These are phyloP conservation scores for Hedya salicella DNA, from an alignment of 2,888 invertebrate species.

Conservation along the genomic window DNA sequence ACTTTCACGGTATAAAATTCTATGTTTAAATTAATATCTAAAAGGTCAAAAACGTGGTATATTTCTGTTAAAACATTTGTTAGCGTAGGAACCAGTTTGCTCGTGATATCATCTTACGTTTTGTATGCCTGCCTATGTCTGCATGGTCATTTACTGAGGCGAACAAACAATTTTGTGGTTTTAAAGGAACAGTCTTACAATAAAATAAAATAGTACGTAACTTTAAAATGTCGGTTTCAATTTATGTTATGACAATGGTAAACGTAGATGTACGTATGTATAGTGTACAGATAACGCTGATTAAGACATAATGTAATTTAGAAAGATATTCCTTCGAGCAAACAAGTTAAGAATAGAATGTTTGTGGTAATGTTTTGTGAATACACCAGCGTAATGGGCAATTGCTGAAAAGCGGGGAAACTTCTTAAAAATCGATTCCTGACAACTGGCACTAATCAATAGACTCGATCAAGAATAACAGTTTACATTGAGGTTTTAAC, in stretches of 20 bases:
- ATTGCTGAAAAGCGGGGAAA: too few species aligned
- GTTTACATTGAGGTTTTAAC: too few species aligned
- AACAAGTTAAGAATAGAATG: too few species aligned
- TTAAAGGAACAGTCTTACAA: neutral
- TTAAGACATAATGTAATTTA: neutral
- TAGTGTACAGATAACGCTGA: neutral
- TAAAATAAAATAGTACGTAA: neutral
- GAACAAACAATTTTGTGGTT: conserved; percentile 21
- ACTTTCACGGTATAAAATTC: conserved; percentile 20
- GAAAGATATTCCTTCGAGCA: too few species aligned
- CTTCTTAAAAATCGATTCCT: too few species aligned
- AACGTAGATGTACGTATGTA: too few species aligned
- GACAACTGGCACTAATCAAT: too few species aligned
- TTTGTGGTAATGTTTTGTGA: neutral
- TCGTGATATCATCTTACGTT: conserved; percentile 43
- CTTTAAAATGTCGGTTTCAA: neutral
- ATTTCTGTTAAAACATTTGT: conserved; percentile 25
- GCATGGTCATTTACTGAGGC: conserved; percentile 23
- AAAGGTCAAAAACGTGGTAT: conserved; percentile 37
- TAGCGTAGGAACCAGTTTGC: conserved; percentile 33
- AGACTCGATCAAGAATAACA: too few species aligned
- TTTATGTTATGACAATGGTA: neutral
- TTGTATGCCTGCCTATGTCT: conserved; percentile 31
- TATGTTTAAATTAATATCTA: conserved; percentile 22
- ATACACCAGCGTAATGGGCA: too few species aligned